Evolutionary conservation across 1,140 invertebrate genomes (phyloP), one percentile per base, ranked within the genome.

Genomic region (Micrasema longulum): DNA sequence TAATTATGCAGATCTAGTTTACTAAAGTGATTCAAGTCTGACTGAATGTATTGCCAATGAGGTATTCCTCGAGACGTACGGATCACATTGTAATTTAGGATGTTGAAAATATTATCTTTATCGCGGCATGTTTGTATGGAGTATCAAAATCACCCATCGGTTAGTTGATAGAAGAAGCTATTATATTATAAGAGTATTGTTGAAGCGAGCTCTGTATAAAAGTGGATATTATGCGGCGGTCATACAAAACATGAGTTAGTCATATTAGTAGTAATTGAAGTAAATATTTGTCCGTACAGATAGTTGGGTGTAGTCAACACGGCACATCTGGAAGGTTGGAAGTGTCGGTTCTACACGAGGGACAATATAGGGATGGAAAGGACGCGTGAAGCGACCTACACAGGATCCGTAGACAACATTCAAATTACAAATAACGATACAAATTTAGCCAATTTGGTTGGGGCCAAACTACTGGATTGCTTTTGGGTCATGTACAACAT

Each of bases 401-500:
- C 22, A 20, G 53, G 31, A 12, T 22, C 36, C 22, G 36, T 63
- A 23, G 36, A 63, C 36, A 45, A 64, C 60, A 45, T 64, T 64
- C 26, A 31, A 64, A 64, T 64, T 64, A 64, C 60, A 47, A 64
- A 23, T 64, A 45, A 64, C 22, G 23, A 47, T 53, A 53, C 35
- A 38, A 60, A 60, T 60, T 60, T 60, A 60, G 55, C 55, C 55
- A n/a, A 38, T 43, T 60, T 60, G 31, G 41, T 55, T 55, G 22
- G 52, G 52, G 23, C 26, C 26, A 23, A 23, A 55, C 26, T 55
- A 31, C 26, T 55, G 52, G 26, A 55, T 55, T 55, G 52, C 55
- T 60, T 60, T 60, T 60, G 35, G 14, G 35, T 55, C 55, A 60
- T 60, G 55, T 60, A 60, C 55, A 60, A 38, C 55, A 60, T 55